Conservation (phyloP, 1,140 invertebrate species). For the Cyphomyrmex costatus region DNA sequence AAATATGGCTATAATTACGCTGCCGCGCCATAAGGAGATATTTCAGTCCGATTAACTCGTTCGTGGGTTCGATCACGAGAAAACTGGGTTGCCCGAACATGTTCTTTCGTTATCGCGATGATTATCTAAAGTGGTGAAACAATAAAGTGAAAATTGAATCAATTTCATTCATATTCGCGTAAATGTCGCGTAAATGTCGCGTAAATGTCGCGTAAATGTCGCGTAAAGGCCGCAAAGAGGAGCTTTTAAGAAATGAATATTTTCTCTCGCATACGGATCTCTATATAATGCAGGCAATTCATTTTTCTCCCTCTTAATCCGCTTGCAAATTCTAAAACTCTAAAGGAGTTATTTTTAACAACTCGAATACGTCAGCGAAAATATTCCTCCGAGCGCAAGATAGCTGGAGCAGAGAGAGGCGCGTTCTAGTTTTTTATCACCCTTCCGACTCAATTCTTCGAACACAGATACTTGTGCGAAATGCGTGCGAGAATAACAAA, state of each 20-base stretch:
- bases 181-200: not conserved
- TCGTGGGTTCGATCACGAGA: not conserved
- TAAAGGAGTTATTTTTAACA: not conserved
- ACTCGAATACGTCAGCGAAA: not conserved
- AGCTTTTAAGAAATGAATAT: constrained; percentile 32
- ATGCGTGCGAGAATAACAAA: not conserved
- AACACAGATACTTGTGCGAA: not conserved
- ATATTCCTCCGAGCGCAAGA: not conserved
- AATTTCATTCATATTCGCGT: constrained; percentile 23
- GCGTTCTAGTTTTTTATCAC: constrained; percentile 7
- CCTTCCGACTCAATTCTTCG: not conserved
- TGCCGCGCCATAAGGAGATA: not conserved
- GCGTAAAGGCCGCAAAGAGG: too few relatives aligned
- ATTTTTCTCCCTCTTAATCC: constrained; percentile 5
- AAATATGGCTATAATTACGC: constrained; percentile 47
- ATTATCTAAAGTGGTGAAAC: constrained; percentile 54
- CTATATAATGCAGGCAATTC: not conserved
- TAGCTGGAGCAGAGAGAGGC: not conserved
- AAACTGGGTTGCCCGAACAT: constrained; percentile 24
- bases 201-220: not conserved
- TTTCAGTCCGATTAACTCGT: constrained; percentile 33
- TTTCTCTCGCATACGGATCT: not conserved
- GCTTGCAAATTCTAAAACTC: not conserved
- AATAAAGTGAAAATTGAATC: constrained; percentile 29
- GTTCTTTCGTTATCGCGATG: constrained; percentile 29